phyloP scores from a whole-genome alignment of 2,888 invertebrate species.

The Odontothrips loti region DNA sequence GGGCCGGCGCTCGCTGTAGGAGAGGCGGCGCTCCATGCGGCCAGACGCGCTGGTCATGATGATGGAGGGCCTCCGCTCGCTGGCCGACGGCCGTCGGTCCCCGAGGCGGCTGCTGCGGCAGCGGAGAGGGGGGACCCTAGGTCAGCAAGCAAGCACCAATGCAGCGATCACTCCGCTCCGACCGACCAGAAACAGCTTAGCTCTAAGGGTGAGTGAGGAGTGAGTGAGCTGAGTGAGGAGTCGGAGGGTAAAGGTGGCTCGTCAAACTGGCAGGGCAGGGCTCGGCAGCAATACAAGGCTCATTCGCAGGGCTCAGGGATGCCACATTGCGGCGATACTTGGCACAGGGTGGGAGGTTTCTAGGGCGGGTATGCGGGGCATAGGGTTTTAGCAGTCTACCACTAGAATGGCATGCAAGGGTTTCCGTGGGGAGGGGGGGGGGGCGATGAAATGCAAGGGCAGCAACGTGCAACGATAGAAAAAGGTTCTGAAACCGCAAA shows the following conservation, averaged over 20 bases:
- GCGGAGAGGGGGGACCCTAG: slow-evolving; percentile 21
- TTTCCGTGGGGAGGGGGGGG: not conserved
- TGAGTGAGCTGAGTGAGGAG: no score
- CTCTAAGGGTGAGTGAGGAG: not conserved
- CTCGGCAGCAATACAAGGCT: not conserved
- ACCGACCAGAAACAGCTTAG: not conserved
- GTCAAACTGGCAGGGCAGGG: not conserved
- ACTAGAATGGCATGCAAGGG: not conserved
- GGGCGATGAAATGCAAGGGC: not conserved
- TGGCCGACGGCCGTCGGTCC: slow-evolving; percentile 2
- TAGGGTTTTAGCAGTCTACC: no score
- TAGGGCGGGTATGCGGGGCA: no score
- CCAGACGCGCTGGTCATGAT: slow-evolving; percentile 1
- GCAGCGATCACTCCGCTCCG: not conserved
- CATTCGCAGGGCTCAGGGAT: not conserved
- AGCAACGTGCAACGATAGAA: not conserved
- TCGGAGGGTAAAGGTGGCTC: not conserved
- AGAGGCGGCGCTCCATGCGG: slow-evolving; percentile 7
- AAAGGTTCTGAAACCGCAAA: no score
- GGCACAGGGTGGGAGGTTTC: no score
- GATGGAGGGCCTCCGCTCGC: slow-evolving; percentile 14
- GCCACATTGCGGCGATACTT: no score
- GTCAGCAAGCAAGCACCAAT: slow-evolving; percentile 3
- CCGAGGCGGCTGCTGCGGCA: slow-evolving; percentile 17
- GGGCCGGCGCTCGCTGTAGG: slow-evolving; percentile 14